Evolutionary conservation across 2,888 invertebrate genomes (phyloP).

Genomic region (Eugnorisma glareosa): DNA sequence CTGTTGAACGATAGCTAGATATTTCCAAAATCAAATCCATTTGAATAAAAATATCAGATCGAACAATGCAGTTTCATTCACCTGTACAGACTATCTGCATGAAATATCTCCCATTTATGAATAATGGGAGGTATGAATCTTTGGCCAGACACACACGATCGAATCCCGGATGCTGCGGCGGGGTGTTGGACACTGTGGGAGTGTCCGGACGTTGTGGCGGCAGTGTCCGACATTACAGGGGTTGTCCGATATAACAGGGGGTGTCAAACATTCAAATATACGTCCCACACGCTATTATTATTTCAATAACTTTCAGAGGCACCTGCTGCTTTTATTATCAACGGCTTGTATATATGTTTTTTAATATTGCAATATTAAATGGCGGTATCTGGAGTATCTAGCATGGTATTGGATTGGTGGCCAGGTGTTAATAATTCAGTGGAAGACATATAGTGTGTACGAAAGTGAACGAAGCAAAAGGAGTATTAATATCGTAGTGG

Average conservation of each 20-base stretch:
- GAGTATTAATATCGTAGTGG: neutral
- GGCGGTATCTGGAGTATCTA: neutral
- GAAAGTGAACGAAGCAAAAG: neutral
- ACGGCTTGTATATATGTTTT: neutral
- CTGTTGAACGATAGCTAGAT: neutral
- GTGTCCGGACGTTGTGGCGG: constrained; percentile 30
- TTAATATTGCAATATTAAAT: constrained; percentile 26
- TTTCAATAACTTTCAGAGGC: constrained; percentile 44
- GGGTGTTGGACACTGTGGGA: constrained; percentile 32
- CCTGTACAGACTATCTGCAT: constrained; percentile 30
- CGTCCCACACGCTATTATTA: constrained; percentile 24
- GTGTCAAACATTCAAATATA: constrained; percentile 33
- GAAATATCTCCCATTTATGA: constrained; percentile 42
- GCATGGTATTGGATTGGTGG: neutral
- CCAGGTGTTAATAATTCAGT: constrained; percentile 4
- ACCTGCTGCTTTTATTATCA: constrained; percentile 34
- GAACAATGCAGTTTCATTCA: constrained; percentile 29
- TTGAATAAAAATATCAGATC: neutral
- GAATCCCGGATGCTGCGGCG: constrained; percentile 39
- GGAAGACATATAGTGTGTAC: neutral
- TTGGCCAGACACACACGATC: constrained; percentile 42
- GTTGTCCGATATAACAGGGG: neutral
- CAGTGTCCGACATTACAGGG: constrained; percentile 2
- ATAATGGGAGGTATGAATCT: constrained; percentile 52
- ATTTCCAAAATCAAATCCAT: neutral